Base-by-base conservation (phyloP, 2,797 vertebrate species). In the Hydrolagus colliei region DNA sequence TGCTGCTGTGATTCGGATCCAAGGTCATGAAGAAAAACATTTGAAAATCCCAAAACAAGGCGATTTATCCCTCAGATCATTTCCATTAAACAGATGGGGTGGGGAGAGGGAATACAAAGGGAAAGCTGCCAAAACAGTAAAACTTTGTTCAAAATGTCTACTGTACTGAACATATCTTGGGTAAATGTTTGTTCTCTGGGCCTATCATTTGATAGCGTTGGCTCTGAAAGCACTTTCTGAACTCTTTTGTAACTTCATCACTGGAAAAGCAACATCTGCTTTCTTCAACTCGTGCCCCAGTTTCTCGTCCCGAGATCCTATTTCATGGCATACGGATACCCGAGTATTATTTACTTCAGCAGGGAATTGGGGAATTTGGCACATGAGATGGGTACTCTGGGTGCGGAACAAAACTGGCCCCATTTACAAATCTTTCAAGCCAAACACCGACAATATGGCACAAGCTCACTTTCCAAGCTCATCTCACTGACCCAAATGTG, bases 81-180 rank as follows among this genome's bases (percentile, higher is more conserved):
- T 71, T 68, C 41, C 79, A 68, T 52, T 52, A 52, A 52, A 52
- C 41, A 52, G 41, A 52, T 52, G 41, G 41, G 6, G 27, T 27
- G 41, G 41, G 2, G 41, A 52, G 18, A 11, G 62, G 2, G 27
- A 67, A 82, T 52, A 52, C 27, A 27, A 27, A 65, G 78, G 1
- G 65, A 63, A 68, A 80, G 27, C 12, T 63, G 32, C 6, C 16
- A 16, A 82, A 62, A 82, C 27, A 68, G 13, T 4, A 35, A 22
- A 32, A 82, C 11, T 32, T 63, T 1, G 13, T 71, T 82, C n/a
- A 84, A 80, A 67, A 82, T 82, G 27, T 16, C 65, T 65, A 67
- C 78, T 82, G 12, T 22, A 71, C 32, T 12, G 41, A 84, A 84
- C 71, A 67, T 16, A 67, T n/a, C 27, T 82, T 68, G 62, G 78